phyloP scores from a whole-genome alignment of 1,140 invertebrate species.

The Teleopsis dalmanni region DNA sequence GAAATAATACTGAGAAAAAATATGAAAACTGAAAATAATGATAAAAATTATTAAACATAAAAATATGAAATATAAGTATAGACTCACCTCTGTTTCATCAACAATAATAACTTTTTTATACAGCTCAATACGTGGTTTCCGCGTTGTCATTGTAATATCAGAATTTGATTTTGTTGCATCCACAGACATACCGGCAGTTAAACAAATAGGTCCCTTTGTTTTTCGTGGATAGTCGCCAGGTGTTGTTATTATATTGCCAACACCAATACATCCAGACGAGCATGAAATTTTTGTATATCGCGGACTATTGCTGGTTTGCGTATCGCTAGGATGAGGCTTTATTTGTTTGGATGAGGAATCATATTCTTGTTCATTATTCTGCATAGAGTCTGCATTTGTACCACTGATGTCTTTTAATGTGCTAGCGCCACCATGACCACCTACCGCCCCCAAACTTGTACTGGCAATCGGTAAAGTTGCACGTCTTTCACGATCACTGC shows the following conservation, averaged over 20 bases:
- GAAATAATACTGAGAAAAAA: too few species aligned
- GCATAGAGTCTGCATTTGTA: not conserved
- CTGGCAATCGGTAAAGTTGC: constrained; percentile 35
- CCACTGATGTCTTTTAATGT: not conserved
- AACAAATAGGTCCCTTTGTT: constrained; percentile 38
- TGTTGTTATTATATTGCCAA: constrained; percentile 36
- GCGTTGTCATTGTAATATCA: not conserved
- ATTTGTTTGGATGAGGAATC: not conserved
- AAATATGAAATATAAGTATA: too few species aligned
- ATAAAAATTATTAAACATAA: too few species aligned
- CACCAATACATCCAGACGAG: constrained; percentile 35
- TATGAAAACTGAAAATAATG: too few species aligned
- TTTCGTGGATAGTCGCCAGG: constrained; percentile 39
- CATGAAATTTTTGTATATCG: constrained; percentile 31
- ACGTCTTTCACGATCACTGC: constrained; percentile 27
- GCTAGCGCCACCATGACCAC: not conserved
- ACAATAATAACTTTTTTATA: constrained; percentile 52
- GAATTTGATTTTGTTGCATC: not conserved
- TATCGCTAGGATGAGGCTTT: not conserved
- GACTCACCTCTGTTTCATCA: constrained; percentile 51
- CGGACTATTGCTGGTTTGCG: constrained; percentile 17
- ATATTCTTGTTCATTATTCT: not conserved
- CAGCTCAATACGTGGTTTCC: constrained; percentile 45
- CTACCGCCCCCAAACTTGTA: constrained; percentile 7
- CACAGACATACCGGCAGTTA: constrained; percentile 24